phyloP scores from a whole-genome alignment of 2,113 vertebrate species.

The Serinus canaria region DNA sequence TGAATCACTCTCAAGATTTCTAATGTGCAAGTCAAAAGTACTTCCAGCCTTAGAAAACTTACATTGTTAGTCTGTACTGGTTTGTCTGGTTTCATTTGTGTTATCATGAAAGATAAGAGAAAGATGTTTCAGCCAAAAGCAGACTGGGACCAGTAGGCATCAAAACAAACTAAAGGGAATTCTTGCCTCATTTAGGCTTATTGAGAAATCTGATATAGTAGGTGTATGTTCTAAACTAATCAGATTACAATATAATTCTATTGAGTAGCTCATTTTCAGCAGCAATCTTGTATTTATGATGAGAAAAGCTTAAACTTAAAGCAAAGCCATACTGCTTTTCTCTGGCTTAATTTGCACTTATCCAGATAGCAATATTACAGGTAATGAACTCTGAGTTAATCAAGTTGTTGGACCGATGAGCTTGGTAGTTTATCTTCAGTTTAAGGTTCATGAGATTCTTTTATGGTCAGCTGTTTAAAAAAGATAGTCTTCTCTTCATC shows the following conservation, averaged over 20 bases:
- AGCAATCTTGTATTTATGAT: neutral
- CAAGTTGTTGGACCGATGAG: constrained; percentile 20
- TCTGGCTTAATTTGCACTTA: constrained; percentile 42
- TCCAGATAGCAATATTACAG: constrained; percentile 13
- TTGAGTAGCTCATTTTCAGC: constrained; percentile 11
- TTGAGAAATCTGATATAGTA: neutral
- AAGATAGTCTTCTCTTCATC: neutral
- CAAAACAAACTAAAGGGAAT: neutral
- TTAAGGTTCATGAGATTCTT: constrained; percentile 1
- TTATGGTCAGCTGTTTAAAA: neutral
- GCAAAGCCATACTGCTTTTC: constrained; percentile 28
- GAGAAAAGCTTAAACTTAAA: constrained; percentile 25
- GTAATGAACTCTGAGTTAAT: constrained; percentile 64
- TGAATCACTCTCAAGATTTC: neutral
- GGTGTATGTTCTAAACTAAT: neutral
- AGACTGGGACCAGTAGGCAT: neutral
- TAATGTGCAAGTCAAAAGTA: neutral
- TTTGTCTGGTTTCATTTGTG: neutral
- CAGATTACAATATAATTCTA: neutral
- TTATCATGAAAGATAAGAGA: neutral
- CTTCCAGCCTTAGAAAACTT: neutral
- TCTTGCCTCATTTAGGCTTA: neutral
- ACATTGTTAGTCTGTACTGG: neutral
- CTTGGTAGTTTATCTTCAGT: constrained; percentile 34
- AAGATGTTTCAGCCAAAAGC: neutral